Evolutionary conservation across 1,140 invertebrate species (phyloP), one percentile per base, ranked within the genome.

Genomic region (Phocides pigmalion): DNA sequence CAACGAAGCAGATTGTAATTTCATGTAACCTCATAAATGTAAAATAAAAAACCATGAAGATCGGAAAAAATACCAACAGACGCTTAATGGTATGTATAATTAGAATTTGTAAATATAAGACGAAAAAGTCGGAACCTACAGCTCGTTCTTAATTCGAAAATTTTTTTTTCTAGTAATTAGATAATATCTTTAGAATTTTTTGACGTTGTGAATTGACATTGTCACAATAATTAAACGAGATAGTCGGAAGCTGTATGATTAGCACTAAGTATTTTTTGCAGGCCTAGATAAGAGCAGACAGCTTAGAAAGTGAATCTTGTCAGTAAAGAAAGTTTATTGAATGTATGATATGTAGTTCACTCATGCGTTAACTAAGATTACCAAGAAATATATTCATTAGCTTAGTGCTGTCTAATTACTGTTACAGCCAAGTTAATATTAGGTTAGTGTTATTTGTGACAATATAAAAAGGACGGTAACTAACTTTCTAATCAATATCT

Each of bases 221-320:
- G 5, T 22, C 5, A 5, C 20, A 5, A 22, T 22, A 22, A 22
- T 22, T 22, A 22, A n/a, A n/a, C n/a, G n/a, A n/a, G 20, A 22
- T 22, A 20, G 44, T 47, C 44, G 44, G 44, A 47, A 47, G 44
- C 9, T 22, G 2, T n/a, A 4, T 14, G 47, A 20, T 66, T 70
- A 66, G 64, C 68, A 64, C 64, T 4, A 63, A 35, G n/a, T 42
- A 59, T 63, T 70, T 70, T 67, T 70, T 70, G 49, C 41, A 42
- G 47, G 9, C 19, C 16, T 37, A 56, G 17, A 51, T 19, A 54
- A 19, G 37, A 16, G 35, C 19, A 25, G 22, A 25, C 56, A 56
- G 44, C 54, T 58, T 50, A 68, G 63, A 67, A 53, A 59, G 62
- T 64, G 54, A 66, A 56, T 54, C 64, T 61, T 32, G 62, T 39